A percentile compares a stretch with the other conserved stretches of the same genome.
phyloP scores from a whole-genome alignment of 2,888 invertebrate genomes.

The Helobdella robusta region DNA sequence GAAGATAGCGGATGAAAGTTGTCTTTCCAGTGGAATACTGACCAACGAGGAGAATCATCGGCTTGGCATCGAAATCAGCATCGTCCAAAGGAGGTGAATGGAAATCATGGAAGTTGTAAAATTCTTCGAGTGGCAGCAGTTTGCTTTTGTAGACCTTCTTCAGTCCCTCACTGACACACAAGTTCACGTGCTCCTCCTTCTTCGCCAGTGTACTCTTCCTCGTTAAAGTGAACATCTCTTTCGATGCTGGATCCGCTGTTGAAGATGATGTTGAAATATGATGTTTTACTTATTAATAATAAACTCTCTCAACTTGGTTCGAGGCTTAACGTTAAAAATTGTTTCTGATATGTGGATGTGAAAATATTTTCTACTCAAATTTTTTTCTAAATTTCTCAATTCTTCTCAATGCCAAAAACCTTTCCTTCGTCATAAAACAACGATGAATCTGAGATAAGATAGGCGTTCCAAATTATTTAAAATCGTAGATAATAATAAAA shows the following conservation, averaged over 20 bases:
- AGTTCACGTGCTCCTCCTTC: conserved; percentile 55
- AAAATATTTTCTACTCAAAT: no score
- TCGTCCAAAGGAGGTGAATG: conserved; percentile 57
- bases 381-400: no score
- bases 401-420: no score
- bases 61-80: conserved; percentile 95
- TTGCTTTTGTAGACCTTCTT: conserved; percentile 57
- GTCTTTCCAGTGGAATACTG: conserved; percentile 93
- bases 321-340: no score
- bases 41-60: conserved; percentile 91
- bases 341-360: no score
- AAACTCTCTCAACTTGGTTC: no score
- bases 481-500: no score
- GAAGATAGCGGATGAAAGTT: conserved; percentile 58
- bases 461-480: no score
- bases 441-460: no score
- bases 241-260: not conserved
- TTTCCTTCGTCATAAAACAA: no score
- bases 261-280: not conserved
- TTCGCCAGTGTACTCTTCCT: conserved; percentile 29
- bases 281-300: no score
- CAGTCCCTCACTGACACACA: conserved; percentile 84
- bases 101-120: conserved; percentile 50
- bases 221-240: conserved; percentile 32
- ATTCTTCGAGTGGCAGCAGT: conserved; percentile 47